Evolutionary conservation across 2,113 vertebrate genomes (phyloP), one percentile per base, ranked within the genome.

Genomic region (Alouatta palliata): DNA sequence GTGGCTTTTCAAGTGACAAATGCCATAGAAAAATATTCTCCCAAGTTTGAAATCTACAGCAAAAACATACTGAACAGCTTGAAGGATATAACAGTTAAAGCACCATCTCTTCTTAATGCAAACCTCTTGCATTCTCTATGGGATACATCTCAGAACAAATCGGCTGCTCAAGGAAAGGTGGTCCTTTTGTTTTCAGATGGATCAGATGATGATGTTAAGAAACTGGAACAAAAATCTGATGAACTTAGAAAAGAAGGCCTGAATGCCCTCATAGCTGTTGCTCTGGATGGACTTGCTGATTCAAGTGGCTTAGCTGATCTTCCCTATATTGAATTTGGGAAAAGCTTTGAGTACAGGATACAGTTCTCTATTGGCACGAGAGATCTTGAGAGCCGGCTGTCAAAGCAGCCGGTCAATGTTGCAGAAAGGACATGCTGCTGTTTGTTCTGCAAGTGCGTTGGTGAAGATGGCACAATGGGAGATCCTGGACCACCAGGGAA

Each of bases 181-280:
- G 79, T 96, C 49, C 97, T 98, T 76, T 84, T 98, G 37, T 98
- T 98, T 97, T 98, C 98, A 49, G 98, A 98, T 93, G 98, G 98
- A n/a, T 68, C 98, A 90, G 98, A 98, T 86, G 98, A 98, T 35
- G 92, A 97, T 30, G 35, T 98, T 73, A 97, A 98, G 96, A 94
- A 91, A 52, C 98, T 98, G 12, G 93, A 98, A 64, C 80, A 96
- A 77, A 98, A 98, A 96, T 98, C 98, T 23, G 98, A 98, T 54
- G 94, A 97, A 66, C 97, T 98, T 73, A 97, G 96, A 87, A 97
- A 93, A 71, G 95, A 98, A 97, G 16, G 98, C 37, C 91, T 99
- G 93, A 98, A 98, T 79, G 98, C 97, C 11, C 96, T 98, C 73
- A 81, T 98, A 27, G 98, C 98, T 8, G 56, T 98, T 61, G 98